Conservation (phyloP, 2,797 vertebrate species). For the Sylvia borin region DNA sequence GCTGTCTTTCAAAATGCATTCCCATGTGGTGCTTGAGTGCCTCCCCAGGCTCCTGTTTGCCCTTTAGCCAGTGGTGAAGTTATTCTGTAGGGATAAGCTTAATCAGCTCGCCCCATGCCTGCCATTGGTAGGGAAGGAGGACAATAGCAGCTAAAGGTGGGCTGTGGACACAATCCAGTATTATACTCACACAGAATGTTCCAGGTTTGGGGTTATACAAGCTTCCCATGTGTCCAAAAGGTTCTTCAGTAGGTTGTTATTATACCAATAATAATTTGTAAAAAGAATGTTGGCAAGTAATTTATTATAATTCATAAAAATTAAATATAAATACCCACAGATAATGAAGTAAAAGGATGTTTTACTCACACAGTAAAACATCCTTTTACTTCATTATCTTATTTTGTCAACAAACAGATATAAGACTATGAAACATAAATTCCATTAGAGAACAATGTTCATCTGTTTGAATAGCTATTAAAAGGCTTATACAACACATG, state of each 20-base stretch:
- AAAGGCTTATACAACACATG: neutral
- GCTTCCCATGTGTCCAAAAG: neutral
- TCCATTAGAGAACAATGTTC: neutral
- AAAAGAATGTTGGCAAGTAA: neutral
- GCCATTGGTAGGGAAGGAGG: neutral
- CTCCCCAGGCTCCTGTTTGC: neutral
- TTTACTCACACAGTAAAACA: neutral
- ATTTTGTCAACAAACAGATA: neutral
- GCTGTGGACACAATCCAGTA: neutral
- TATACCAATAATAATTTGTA: neutral
- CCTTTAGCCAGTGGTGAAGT: neutral
- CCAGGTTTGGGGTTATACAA: neutral
- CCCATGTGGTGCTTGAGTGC: neutral
- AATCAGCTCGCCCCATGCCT: neutral
- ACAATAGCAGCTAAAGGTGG: neutral
- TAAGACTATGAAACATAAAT: neutral
- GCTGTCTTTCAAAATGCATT: neutral
- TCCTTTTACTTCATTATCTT: too few relatives aligned
- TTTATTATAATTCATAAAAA: neutral
- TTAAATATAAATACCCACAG: accelerated
- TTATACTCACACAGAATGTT: neutral
- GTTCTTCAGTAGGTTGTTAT: neutral
- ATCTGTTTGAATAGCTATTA: neutral
- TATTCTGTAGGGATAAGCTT: neutral
- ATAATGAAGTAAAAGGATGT: neutral